Conservation (phyloP, 2,888 invertebrate genomes). For the Trichogramma dendrolimi region DNA sequence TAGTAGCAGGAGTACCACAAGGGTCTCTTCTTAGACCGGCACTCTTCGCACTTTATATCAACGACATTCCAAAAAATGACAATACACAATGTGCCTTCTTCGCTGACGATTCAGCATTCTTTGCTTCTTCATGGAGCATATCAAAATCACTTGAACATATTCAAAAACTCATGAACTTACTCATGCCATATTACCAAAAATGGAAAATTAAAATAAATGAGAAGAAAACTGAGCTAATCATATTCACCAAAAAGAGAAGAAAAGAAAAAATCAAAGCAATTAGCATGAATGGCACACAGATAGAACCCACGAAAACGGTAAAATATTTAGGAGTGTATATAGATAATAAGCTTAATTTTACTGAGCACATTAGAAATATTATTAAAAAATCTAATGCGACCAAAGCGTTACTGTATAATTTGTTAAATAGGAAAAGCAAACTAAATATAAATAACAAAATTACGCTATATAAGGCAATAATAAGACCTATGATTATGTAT, state of each 20-base stretch:
- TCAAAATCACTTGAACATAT: too few species aligned
- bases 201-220: constrained; percentile 11
- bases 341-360: constrained; percentile 18
- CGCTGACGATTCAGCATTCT: too few species aligned
- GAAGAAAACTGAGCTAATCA: constrained; percentile 4
- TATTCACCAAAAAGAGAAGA: background rate
- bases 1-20: too few species aligned
- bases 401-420: constrained; percentile 19
- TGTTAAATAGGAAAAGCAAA: constrained; percentile 14
- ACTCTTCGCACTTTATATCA: too few species aligned
- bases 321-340: constrained; percentile 30
- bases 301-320: constrained; percentile 6
- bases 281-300: constrained; percentile 7
- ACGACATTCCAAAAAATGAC: too few species aligned
- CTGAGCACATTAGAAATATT: constrained; percentile 12
- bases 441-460: constrained; percentile 24
- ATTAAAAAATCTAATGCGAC: constrained; percentile 19
- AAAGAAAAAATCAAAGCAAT: constrained; percentile 6
- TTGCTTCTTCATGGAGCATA: too few species aligned
- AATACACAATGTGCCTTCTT: too few species aligned
- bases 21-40: too few species aligned
- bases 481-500: constrained; percentile 28
- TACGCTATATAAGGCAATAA: constrained; percentile 30
- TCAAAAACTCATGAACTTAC: background rate
- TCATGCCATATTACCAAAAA: background rate